A percentile compares a stretch with the other conserved stretches of the same genome.
phyloP scores from a whole-genome alignment of 1,140 invertebrate genomes.

The Nixonia krombeini region DNA sequence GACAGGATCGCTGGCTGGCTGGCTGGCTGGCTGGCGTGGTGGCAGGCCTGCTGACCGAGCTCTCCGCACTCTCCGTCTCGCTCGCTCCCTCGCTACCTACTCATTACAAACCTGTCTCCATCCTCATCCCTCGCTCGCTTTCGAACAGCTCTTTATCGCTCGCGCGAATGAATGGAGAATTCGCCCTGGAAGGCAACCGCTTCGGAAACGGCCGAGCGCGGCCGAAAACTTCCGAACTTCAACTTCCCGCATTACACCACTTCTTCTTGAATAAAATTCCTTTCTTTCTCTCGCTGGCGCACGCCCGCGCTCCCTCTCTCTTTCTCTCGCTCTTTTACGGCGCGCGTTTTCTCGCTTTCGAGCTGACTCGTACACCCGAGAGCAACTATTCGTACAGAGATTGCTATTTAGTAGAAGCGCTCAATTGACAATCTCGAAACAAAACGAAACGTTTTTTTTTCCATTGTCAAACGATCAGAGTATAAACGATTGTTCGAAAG shows the following conservation, averaged over 20 bases:
- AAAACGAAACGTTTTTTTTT: too few species aligned
- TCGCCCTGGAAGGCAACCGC: slow-evolving; percentile 25
- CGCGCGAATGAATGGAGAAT: background rate
- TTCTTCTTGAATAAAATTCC: slow-evolving; percentile 7
- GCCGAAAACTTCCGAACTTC: slow-evolving; percentile 28
- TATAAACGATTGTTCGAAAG: background rate
- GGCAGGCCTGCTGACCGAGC: slow-evolving; percentile 4
- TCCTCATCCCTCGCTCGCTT: slow-evolving; percentile 4
- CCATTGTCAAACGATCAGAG: background rate
- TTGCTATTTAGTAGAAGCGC: background rate
- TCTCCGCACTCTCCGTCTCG: background rate
- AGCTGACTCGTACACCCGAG: slow-evolving; percentile 2
- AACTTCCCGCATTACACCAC: slow-evolving; percentile 39
- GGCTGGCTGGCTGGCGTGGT: slow-evolving; percentile 18
- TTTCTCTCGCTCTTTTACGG: slow-evolving; percentile 1
- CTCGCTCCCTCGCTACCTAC: background rate
- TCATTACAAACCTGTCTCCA: background rate
- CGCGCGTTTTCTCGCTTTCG: background rate
- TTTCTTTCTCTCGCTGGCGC: slow-evolving; percentile 4
- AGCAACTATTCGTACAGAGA: background rate
- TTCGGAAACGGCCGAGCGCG: slow-evolving; percentile 33
- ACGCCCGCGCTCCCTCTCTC: slow-evolving; percentile 1
- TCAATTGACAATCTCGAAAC: background rate
- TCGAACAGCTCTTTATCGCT: slow-evolving; percentile 1
- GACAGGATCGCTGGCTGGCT: slow-evolving; percentile 13